phyloP scores from a whole-genome alignment of 2,113 vertebrate genomes.

The Otolemur garnettii region DNA sequence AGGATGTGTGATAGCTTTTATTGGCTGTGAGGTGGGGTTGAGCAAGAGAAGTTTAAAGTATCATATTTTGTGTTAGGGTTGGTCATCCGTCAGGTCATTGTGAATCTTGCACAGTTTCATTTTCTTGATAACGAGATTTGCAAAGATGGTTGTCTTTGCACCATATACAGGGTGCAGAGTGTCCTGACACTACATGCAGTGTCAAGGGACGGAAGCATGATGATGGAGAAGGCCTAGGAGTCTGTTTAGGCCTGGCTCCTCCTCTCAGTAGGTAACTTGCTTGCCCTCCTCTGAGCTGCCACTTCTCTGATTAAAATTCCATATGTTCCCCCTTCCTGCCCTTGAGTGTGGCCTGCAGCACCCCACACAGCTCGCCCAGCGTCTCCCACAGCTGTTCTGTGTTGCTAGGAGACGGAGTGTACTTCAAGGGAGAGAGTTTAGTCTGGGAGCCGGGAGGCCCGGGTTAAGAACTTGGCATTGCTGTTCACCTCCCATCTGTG shows the following conservation, averaged over 20 bases:
- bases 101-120: neutral
- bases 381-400: neutral
- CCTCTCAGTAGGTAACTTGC: neutral
- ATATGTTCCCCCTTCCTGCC: neutral
- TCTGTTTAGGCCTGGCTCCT: neutral
- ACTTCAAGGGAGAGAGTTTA: neutral
- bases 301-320: neutral
- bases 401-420: neutral
- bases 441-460: neutral
- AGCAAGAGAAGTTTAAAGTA: constrained; percentile 47
- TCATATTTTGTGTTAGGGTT: neutral
- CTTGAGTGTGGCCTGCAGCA: neutral
- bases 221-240: neutral
- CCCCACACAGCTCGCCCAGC: no score
- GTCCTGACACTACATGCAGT: neutral
- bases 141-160: neutral
- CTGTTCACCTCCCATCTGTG: neutral
- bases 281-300: neutral
- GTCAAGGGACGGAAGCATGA: neutral
- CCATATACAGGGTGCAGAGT: neutral
- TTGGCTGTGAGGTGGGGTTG: neutral
- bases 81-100: neutral
- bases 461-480: neutral
- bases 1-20: neutral
- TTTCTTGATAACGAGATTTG: neutral